Base-by-base conservation (phyloP, 2,888 invertebrate genomes). In the Labia minor region DNA sequence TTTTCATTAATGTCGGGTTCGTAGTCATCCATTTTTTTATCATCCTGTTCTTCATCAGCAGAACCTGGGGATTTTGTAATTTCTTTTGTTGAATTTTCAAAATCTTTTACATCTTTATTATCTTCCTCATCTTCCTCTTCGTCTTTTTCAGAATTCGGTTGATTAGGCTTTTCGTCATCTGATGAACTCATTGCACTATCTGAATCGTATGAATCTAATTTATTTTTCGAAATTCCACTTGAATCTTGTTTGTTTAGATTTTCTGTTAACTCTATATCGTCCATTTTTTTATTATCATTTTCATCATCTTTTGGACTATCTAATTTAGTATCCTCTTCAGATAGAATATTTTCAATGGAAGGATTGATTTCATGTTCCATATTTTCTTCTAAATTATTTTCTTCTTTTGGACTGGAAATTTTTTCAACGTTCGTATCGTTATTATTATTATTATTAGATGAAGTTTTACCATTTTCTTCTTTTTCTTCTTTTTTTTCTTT, bases 21-120 rank as follows among this genome's bases (percentile, higher is more conserved):
- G 1, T 65, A 65, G 16, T 69, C 68, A 14, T 70, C 67, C 18
- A 65, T 18, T 64, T 61, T 67, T 33, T 69, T 37, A n/a, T 65
- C 66, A 19, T 69, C 67, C 1, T 16, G 62, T 21, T 68, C 67
- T n/a, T 69, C 62, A 19, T 66, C 66, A 62, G 26, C 37, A 21
- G 61, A 63, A 66, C 65, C 66, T 61, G 65, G 37, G 8, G 26
- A 26, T 19, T 70, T 69, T 19, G 70, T 69, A 19, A 71, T 70
- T 65, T 70, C 62, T 37, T 71, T 68, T 65, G 49, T 66, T 19
- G 66, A 66, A 70, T 67, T 69, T 49, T 66, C 70, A 49, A 63
- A 62, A 67, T 37, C 69, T 80, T 79, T 70, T 79, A 80, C 73
- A 80, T 81, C 71, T 78, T 79, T 14, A 76, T 65, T 73, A 73